phyloP scores from a whole-genome alignment of 2,797 vertebrate species.

The Gobio occitaniae region DNA sequence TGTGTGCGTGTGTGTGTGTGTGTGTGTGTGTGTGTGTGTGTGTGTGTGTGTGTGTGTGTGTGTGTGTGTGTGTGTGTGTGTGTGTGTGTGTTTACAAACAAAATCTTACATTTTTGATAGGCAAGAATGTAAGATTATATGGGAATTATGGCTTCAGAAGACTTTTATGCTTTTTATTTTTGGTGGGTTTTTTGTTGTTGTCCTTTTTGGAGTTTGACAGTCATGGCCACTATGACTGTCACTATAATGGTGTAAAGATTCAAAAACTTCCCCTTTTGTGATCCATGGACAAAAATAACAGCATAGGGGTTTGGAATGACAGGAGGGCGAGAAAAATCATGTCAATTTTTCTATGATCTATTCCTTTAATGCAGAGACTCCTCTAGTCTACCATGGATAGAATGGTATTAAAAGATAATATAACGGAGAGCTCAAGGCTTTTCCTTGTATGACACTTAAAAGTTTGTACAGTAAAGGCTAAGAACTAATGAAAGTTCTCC shows the following conservation, averaged over 20 bases:
- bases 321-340: background rate
- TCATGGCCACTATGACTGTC: background rate
- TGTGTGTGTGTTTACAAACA: background rate
- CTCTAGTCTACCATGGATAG: constrained; percentile 1
- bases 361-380: constrained; percentile 22
- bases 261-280: background rate
- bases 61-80: no score
- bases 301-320: background rate
- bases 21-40: no score
- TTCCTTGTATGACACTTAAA: constrained; percentile 54
- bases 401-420: constrained; percentile 47
- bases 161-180: background rate
- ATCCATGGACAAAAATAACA: background rate
- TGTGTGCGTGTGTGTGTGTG: no score
- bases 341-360: background rate
- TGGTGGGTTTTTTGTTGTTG: background rate
- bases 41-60: no score
- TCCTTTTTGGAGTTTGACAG: background rate
- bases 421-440: constrained; percentile 51
- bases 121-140: background rate
- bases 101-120: background rate
- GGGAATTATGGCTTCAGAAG: background rate
- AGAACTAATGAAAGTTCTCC: constrained; percentile 24
- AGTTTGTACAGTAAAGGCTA: constrained; percentile 24
- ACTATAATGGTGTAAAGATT: background rate